Evolutionary conservation across 2,888 invertebrate species (phyloP), one percentile per base, ranked within the genome.

Genomic region (Tupiocoris notatus): DNA sequence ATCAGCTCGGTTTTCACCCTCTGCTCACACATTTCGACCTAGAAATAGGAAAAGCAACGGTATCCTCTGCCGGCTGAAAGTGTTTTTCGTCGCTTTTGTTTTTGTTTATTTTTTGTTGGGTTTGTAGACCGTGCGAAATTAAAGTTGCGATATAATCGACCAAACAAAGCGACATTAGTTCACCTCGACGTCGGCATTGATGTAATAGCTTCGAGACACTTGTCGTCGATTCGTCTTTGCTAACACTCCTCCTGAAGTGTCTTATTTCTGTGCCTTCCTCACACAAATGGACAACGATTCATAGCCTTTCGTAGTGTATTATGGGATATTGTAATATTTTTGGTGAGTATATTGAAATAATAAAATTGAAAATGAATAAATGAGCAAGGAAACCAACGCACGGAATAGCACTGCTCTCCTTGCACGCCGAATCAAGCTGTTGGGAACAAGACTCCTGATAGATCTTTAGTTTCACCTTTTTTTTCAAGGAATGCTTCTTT

Each of bases 321-420:
- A 73, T 62, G 73, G 73, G 73, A 73, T 73, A 73, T 73, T 73
- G 73, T 73, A 73, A 73, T 73, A 73, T 73, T 73, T 73, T 73
- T 73, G 73, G 73, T 73, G 62, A 73, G 73, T 73, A 73, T 22
- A 61, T 20, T 39, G 57, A 73, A 73, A n/a, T 21, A 61, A 73
- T 62, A 62, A 39, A 3, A 39, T 39, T 39, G 6, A 12, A 39
- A 39, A 3, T 39, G 39, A 39, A 39, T 39, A 39, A 39, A 39
- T 12, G 39, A 20, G 73, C 61, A 73, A 73, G 73, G 73, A 62
- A 61, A 73, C 58, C 20, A 70, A 73, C 61, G 73, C 73, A 73
- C 73, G 73, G 73, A 73, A 73, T 61, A 73, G 73, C 73, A 73
- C 73, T 25, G 73, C 73, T 62, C 73, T 73, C 73, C 73, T 73